A percentile compares a stretch with the other conserved stretches of the same genome.
phyloP scores from a whole-genome alignment of 2,888 invertebrate species.

The Pristionchus fissidentatus region DNA sequence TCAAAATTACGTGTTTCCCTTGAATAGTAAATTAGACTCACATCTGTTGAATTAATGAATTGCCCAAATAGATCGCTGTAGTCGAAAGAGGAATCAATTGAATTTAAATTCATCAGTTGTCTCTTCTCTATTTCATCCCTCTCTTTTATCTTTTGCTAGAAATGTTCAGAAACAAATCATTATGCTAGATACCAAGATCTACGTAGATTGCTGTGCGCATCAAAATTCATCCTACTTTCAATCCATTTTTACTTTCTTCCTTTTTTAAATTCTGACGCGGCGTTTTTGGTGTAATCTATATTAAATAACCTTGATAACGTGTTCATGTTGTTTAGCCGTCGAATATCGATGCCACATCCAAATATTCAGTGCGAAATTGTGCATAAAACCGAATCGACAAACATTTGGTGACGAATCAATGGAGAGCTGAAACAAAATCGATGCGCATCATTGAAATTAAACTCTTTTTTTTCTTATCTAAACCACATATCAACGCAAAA shows the following conservation, averaged over 20 bases:
- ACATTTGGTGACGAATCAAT: constrained; percentile 25
- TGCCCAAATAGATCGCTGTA: neutral
- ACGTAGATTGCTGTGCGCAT: no score
- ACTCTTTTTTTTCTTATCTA: neutral
- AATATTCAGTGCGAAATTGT: neutral
- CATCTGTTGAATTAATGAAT: no score
- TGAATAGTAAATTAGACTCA: no score
- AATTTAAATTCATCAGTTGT: neutral
- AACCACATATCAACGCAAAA: neutral
- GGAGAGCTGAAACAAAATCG: neutral
- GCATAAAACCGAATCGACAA: constrained; percentile 45
- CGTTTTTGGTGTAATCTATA: no score
- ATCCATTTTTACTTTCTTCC: no score
- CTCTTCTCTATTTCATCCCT: neutral
- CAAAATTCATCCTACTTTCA: no score
- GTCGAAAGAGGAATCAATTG: neutral
- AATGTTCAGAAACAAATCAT: no score
- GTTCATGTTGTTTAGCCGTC: neutral
- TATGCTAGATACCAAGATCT: no score
- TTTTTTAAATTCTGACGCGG: no score
- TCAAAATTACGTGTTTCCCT: no score
- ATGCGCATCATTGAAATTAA: neutral
- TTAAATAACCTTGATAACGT: neutral
- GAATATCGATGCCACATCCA: constrained; percentile 40
- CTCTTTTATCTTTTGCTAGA: neutral